Evolutionary conservation across 2,113 vertebrate genomes (phyloP), one percentile per base, ranked within the genome.

Genomic region (Nicator chloris): DNA sequence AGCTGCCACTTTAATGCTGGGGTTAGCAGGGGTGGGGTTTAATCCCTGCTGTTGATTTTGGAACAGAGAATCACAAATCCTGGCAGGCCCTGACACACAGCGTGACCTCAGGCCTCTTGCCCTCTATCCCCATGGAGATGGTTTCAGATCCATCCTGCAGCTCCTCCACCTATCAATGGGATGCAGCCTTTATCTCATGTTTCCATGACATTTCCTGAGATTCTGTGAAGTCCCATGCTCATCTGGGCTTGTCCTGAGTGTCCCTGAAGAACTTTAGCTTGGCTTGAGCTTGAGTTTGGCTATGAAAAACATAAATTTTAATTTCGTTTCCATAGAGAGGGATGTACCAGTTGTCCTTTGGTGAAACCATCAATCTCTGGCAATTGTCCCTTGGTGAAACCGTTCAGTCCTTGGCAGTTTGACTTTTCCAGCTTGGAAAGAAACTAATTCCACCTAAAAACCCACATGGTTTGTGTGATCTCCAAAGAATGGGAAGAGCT

Each of bases 81-180:
- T 23, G 30, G 49, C 63, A 71, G 63, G 47, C 65, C 26, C 60
- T 33, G 47, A 42, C 68, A 70, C 15, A 9, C 35, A 16, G 8
- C 0, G 1, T 15, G 80, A 47, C 37, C 64, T 59, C 4, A 5
- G 31, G 65, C 21, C 23, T 51, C 30, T n/a, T 47, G 20, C 15
- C 9, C 6, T 26, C n/a, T 37, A 51, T 33, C 23, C 14, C 42
- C 53, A 19, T 7, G 35, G 79, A 15, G 53, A 33, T 13, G 44
- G 24, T 40, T 69, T 18, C 24, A 24, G 35, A 10, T 50, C 60
- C 51, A 35, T 66, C 37, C 31, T 56, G 85, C 50, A 39, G 31
- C 64, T 79, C 83, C 50, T 71, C 49, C 61, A 15, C 15, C 37
- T 15, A 2, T 31, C 50, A 51, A 57, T 2, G 7, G 23, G 42